Evolutionary conservation across 2,888 invertebrate species (phyloP).

Genomic region (Caenorhabditis japonica): DNA sequence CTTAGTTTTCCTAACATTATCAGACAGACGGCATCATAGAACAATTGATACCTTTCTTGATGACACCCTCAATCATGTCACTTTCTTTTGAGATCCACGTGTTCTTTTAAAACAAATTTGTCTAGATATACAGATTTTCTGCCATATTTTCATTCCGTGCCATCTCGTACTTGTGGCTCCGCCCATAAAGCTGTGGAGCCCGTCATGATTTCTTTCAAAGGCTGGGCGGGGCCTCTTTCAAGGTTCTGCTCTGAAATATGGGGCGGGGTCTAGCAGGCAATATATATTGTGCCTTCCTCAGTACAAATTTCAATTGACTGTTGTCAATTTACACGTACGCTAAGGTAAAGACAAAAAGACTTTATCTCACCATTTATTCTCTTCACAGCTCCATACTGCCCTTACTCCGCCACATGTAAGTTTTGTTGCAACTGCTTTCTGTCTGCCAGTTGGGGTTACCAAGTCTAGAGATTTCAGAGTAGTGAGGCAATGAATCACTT

Average conservation of each 20-base stretch:
- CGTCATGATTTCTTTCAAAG: slow-evolving; percentile 11
- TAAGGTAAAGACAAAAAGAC: too few relatives aligned
- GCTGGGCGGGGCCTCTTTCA: slow-evolving; percentile 17
- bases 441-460: too few relatives aligned
- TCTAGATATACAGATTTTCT: not conserved
- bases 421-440: too few relatives aligned
- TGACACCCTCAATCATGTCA: not conserved
- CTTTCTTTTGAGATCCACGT: not conserved
- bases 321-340: too few relatives aligned
- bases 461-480: too few relatives aligned
- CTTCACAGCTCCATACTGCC: too few relatives aligned
- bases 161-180: not conserved
- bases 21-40: too few relatives aligned
- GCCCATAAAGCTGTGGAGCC: slow-evolving; percentile 11
- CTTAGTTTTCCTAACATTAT: too few relatives aligned
- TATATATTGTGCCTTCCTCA: slow-evolving; percentile 11
- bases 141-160: not conserved
- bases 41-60: not conserved
- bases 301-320: slow-evolving; percentile 9
- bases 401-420: too few relatives aligned
- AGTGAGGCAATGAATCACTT: too few relatives aligned
- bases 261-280: slow-evolving; percentile 10
- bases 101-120: slow-evolving; percentile 1
- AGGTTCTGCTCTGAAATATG: slow-evolving; percentile 1
- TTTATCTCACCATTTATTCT: too few relatives aligned